Base-by-base conservation (phyloP, 2,888 invertebrate species). In the Aleiodes alternator region DNA sequence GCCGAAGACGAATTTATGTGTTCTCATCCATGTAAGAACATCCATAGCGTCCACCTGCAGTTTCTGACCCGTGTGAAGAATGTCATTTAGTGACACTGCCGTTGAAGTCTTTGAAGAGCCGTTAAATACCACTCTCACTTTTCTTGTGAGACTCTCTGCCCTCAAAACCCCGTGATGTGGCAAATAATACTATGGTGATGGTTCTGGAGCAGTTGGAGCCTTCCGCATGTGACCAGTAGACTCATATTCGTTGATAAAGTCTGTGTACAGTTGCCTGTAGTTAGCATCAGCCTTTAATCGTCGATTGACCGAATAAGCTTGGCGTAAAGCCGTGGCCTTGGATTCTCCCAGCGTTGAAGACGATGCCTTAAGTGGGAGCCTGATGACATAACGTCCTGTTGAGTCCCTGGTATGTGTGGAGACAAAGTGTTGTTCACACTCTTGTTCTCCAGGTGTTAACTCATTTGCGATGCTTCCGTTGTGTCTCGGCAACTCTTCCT, bases 201-300 rank as follows among this genome's bases (percentile, higher is more conserved):
- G 59, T 59, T 59, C 59, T 59, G 59, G 4, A 34, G 34, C 3
- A 0, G 6, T n/a, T 53, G 55, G 29, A 12, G 56, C 51, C 16
- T 31, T 8, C n/a, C 48, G 34, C 59, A 34, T 71, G 7, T 71
- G 71, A 0, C 23, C 48, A 3, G 56, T 16, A 11, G 48, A 4
- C n/a, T 48, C 31, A n/a, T 59, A 71, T 16, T 73, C 73, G 11
- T 59, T 34, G 59, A 59, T 59, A n/a, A 59, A 59, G 5, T 59
- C 59, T n/a, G 31, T 59, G 12, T 59, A 59, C 0, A 59, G 34
- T 34, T 59, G 31, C n/a, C 5, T 12, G 31, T 59, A 59, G 4
- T 12, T n/a, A 0, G 12, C 5, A 14, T 34, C 34, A 11, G 59
- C 0, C 12, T 31, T 59, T 12, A 59, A 11, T 31, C 31, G 34